A percentile compares a stretch with the other conserved stretches of the same genome.
Evolutionary conservation across 2,113 vertebrate genomes (phyloP).

Genomic region (Petrocephalus zakoni): DNA sequence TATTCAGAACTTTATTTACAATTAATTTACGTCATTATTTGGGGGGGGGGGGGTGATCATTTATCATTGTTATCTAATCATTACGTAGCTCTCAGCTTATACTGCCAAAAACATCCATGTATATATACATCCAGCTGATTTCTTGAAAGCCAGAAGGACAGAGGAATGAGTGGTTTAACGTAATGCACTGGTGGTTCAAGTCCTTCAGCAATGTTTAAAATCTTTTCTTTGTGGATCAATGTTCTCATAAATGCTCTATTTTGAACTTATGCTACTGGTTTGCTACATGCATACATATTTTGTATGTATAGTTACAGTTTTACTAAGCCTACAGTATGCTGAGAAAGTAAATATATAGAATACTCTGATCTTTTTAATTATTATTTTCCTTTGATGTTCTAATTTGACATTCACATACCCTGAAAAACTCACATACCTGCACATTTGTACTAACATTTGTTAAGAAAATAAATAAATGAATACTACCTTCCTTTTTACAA

Average conservation of each 20-base stretch:
- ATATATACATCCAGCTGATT: neutral
- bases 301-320: neutral
- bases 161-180: neutral
- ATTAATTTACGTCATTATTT: neutral
- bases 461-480: neutral
- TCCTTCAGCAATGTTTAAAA: neutral
- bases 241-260: neutral
- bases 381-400: neutral
- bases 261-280: neutral
- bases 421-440: neutral
- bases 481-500: neutral
- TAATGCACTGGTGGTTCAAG: too few relatives aligned
- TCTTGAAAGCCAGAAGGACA: neutral
- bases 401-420: neutral
- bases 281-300: neutral
- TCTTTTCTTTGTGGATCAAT: neutral
- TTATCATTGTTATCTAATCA: too few relatives aligned
- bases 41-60: neutral
- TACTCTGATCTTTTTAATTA: neutral
- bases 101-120: slow-evolving; percentile 45
- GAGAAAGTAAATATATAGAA: neutral
- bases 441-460: neutral
- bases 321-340: neutral
- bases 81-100: slow-evolving; percentile 54
- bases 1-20: neutral